These are phyloP conservation scores for Rotaria macrura DNA, from an alignment of 2,888 invertebrate genomes.

Conservation along the genomic window DNA sequence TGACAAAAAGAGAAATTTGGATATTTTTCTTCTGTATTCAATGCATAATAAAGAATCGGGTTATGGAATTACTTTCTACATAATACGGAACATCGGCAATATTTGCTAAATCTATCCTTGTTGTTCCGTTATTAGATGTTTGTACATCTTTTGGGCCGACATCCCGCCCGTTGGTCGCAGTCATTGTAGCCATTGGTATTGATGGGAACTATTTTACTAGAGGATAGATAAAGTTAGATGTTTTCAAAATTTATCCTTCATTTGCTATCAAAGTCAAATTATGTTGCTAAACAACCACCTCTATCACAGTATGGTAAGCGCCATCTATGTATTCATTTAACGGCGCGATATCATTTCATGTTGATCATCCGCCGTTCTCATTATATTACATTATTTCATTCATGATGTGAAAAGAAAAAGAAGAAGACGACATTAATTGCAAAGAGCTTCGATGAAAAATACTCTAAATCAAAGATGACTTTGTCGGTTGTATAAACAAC, in stretches of 20 bases:
- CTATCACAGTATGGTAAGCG: not conserved
- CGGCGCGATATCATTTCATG: not conserved
- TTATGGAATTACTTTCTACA: conserved; percentile 23
- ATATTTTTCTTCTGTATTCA: no score
- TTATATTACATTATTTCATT: not conserved
- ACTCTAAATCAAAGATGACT: no score
- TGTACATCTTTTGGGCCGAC: not conserved
- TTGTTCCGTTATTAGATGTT: not conserved
- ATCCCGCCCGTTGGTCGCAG: not conserved
- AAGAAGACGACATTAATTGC: not conserved
- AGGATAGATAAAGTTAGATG: not conserved
- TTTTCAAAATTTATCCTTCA: not conserved
- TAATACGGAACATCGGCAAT: conserved; percentile 28
- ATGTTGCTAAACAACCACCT: not conserved
- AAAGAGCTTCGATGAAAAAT: not conserved
- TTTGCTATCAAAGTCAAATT: not conserved
- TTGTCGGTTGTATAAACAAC: no score
- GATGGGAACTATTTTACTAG: not conserved
- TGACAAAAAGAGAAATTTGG: conserved; percentile 32
- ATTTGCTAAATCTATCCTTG: conserved; percentile 30
- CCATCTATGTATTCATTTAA: not conserved
- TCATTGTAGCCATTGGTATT: not conserved
- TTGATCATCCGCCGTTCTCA: not conserved
- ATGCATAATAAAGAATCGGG: no score
- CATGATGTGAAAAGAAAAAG: no score